These are phyloP conservation scores for Sycophila texana DNA, from an alignment of 2,888 invertebrate species.

Conservation along the genomic window DNA sequence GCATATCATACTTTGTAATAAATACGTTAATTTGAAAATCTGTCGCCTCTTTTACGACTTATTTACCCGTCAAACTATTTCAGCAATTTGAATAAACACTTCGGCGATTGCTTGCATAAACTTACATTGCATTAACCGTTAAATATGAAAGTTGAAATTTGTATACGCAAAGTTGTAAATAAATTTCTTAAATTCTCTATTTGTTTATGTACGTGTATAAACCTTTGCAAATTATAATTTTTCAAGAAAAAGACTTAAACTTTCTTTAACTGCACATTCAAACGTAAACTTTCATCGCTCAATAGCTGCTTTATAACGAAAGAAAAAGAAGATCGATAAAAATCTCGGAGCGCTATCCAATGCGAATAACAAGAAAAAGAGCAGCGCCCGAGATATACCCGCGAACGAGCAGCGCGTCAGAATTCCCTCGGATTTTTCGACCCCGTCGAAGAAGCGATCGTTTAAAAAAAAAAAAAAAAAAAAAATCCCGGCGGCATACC, in stretches of 20 bases:
- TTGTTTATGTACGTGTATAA: neutral
- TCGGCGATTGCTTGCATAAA: neutral
- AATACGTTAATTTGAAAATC: too few relatives aligned
- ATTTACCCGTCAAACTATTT: neutral
- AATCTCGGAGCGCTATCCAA: neutral
- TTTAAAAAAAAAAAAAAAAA: neutral
- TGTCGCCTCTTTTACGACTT: too few relatives aligned
- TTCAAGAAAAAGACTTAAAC: too few relatives aligned
- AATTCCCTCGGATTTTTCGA: conserved; percentile 12
- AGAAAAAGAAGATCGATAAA: too few relatives aligned
- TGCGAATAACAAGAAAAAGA: neutral
- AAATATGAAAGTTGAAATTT: neutral
- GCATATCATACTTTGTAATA: too few relatives aligned
- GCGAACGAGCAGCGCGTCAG: too few relatives aligned
- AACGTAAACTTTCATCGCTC: neutral
- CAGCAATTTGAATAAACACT: too few relatives aligned
- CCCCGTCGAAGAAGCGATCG: conserved; percentile 18
- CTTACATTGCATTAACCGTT: neutral
- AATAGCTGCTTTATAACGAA: too few relatives aligned
- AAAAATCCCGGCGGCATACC: neutral
- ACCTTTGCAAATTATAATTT: too few relatives aligned
- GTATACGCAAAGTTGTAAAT: too few relatives aligned
- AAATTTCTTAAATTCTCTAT: too few relatives aligned
- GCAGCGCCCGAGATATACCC: neutral
- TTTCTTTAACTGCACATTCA: too few relatives aligned